Evolutionary conservation across 2,888 invertebrate genomes (phyloP), one percentile per base, ranked within the genome.

Genomic region (Priocnemis perturbator): DNA sequence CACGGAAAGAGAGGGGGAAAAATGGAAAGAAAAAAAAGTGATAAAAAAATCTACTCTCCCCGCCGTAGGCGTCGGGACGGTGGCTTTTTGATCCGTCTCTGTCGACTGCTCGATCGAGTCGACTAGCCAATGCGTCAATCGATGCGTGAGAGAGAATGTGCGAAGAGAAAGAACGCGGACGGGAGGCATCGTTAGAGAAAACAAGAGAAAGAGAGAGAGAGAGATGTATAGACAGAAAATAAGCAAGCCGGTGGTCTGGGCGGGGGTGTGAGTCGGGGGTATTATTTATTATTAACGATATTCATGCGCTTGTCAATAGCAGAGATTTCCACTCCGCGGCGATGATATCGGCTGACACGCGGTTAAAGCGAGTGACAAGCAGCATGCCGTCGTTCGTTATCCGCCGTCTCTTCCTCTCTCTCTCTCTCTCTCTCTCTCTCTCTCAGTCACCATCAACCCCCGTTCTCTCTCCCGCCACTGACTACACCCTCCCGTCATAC

Each of bases 231-330:
- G 47, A 47, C 15, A 47, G 47, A 47, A 9, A 47, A 47, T 47
- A 47, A 47, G 17, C 15, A 17, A 23, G 67, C 58, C 23, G 23
- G 30, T 4, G 62, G 19, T 5, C 45, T 48, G 26, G 50, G n/a
- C n/a, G 47, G 52, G 50, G 26, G 2, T 5, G 26, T 11, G 21
- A 21, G n/a, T 59, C 52, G 55, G 60, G 45, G 71, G 73, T 71
- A 84, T 83, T 84, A 86, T 85, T 86, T 83, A 85, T 85, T 83
- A 85, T 84, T 84, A 84, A 83, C 84, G 82, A 83, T 86, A 87
- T 86, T 85, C 84, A 83, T 81, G 78, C 73, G 82, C 81, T 84
- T 85, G 87, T 88, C 88, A 86, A 85, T 86, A 84, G 82, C 88
- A 88, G 84, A 76, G 80, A 80, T 83, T 84, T 86, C 86, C 87